Base-by-base conservation (phyloP, 1,140 invertebrate genomes). In the Zelostemma sp. region DNA sequence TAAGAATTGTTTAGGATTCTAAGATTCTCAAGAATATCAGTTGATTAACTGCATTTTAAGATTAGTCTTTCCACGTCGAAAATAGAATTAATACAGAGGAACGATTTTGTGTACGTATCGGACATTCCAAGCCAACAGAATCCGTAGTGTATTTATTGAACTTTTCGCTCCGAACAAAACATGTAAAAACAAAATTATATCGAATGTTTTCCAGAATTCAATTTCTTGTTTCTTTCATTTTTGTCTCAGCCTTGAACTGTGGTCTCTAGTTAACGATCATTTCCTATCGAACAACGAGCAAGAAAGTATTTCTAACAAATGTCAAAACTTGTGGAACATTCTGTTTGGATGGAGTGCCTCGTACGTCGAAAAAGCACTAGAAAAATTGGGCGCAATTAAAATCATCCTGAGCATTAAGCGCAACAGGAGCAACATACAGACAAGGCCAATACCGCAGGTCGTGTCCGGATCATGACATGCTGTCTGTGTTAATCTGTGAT, bases 401-500 rank as follows among this genome's bases (percentile, higher is more conserved):
- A 53, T 60, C 43, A 31, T 58, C 28, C 45, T 50, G 50, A 50
- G 56, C 50, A 63, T 62, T 60, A 58, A 68, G 57, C 54, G 59
- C 57, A 62, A 58, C 54, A 66, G 58, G 55, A 71, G 68, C 69
- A 56, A 62, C 53, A 68, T 61, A 74, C 53, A 68, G 67, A 71
- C 67, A 58, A 61, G 61, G 61, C 55, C 61, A 62, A 45, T 55
- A 63, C 58, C 66, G 72, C 76, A 76, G 41, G 58, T 79, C 74
- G 76, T 80, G 73, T 79, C 68, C 76, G 80, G 21, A 69, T 73
- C 71, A 74, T 74, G 74, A 79, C 79, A 79, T 80, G 72, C 77
- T 79, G 77, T 80, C 77, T 82, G 80, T 83, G 73, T 79, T 79
- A 80, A 83, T 83, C 81, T 82, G 81, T 83, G 81, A 82, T 83